phyloP scores from a whole-genome alignment of 2,797 vertebrate genomes.

The Chaetophractus vellerosus region DNA sequence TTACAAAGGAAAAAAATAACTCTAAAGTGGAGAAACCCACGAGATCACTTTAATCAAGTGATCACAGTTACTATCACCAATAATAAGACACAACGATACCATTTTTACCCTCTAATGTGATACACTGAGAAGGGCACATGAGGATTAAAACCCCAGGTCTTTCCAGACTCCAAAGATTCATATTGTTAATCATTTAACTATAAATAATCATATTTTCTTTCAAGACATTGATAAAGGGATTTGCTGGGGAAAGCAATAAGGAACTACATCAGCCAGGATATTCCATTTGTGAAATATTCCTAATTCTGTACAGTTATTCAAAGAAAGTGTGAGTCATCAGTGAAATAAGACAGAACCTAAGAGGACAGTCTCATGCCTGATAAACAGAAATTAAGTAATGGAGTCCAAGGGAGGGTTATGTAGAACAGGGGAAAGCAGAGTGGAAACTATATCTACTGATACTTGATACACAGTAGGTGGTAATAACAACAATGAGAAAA shows the following conservation, averaged over 20 bases:
- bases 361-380: neutral
- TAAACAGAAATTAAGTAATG: neutral
- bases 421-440: neutral
- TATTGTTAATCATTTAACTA: neutral
- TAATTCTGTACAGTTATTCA: neutral
- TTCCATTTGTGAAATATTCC: neutral
- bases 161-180: neutral
- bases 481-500: neutral
- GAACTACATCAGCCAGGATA: neutral
- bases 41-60: neutral
- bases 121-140: neutral
- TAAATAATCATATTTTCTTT: neutral
- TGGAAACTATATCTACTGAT: neutral
- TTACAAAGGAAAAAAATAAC: neutral
- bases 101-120: neutral
- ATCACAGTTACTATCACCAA: neutral
- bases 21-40: neutral
- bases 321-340: neutral
- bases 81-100: neutral
- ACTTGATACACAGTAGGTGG: neutral
- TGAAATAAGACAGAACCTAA: neutral
- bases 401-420: neutral
- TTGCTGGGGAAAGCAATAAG: neutral
- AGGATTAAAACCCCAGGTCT: neutral
- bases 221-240: neutral